phyloP scores from a whole-genome alignment of 2,888 invertebrate genomes.

The Callosobruchus maculatus region DNA sequence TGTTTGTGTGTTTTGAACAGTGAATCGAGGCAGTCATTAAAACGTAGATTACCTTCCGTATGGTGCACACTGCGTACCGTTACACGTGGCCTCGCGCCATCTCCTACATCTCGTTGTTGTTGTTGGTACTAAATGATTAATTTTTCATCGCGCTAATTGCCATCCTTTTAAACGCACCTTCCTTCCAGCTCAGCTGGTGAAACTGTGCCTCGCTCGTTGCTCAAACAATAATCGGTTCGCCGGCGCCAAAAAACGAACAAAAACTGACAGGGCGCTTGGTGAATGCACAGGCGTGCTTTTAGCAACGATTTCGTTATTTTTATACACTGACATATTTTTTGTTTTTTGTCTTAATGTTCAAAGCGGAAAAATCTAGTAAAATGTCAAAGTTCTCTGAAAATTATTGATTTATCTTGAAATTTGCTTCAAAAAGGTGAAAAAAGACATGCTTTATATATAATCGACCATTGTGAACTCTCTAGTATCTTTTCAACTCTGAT shows the following conservation, averaged over 20 bases:
- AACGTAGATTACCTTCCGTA: neutral
- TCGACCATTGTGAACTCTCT: no score
- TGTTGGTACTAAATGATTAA: neutral
- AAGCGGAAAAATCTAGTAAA: no score
- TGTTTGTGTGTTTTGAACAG: no score
- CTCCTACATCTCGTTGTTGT: neutral
- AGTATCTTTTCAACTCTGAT: no score
- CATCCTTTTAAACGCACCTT: neutral
- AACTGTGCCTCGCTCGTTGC: constrained; percentile 14
- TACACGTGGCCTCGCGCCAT: neutral
- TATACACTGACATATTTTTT: no score
- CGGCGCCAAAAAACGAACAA: constrained; percentile 24
- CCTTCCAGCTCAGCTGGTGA: constrained; percentile 12
- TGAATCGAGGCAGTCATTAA: no score
- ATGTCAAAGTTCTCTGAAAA: no score
- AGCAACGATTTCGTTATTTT: neutral
- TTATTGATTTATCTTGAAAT: no score
- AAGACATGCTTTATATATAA: no score
- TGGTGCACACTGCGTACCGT: neutral
- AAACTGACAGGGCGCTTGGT: constrained; percentile 6
- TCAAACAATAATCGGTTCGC: constrained; percentile 13
- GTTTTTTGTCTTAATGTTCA: no score
- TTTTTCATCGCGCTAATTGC: neutral
- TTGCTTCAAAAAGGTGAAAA: no score
- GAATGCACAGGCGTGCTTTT: constrained; percentile 3